Conservation (phyloP, 92 coral and sea anemone genomes). For the Pocillopora meandrina region DNA sequence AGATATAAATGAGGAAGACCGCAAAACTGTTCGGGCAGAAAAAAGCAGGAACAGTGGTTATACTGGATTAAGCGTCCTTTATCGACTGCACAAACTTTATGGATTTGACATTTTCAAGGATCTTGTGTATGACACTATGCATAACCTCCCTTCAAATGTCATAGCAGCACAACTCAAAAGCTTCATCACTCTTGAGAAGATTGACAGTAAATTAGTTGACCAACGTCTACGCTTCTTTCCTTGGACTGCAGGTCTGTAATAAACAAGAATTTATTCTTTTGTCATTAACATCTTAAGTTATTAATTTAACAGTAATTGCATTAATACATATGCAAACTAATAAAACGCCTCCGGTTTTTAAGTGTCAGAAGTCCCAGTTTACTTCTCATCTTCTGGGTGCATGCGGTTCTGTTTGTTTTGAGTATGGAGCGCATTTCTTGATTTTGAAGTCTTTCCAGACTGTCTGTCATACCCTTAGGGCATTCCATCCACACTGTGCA, state of each 20-base stretch:
- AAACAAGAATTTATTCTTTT: too few species aligned
- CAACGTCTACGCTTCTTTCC: slow-evolving; percentile 34
- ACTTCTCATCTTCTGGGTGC: not conserved
- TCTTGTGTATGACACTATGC: slow-evolving; percentile 42
- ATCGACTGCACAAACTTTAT: slow-evolving; percentile 45
- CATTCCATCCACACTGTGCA: not conserved
- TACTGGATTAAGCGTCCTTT: slow-evolving; percentile 48
- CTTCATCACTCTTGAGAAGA: slow-evolving; percentile 17
- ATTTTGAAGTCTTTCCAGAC: not conserved
- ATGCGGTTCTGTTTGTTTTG: not conserved
- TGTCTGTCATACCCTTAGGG: not conserved
- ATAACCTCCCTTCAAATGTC: slow-evolving; percentile 50
- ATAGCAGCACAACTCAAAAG: slow-evolving; percentile 27
- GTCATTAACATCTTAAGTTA: too few species aligned
- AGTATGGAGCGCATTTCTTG: not conserved
- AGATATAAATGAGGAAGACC: slow-evolving; percentile 35
- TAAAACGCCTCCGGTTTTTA: not conserved
- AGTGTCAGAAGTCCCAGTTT: not conserved
- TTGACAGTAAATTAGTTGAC: slow-evolving; percentile 44
- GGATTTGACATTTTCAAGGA: slow-evolving; percentile 43
- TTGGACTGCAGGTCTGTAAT: slow-evolving; percentile 48
- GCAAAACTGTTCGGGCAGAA: slow-evolving; percentile 38
- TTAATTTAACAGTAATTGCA: too few species aligned
- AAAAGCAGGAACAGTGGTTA: slow-evolving; percentile 41
- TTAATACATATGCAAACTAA: not conserved